Conservation (phyloP, 2,113 vertebrate species). For the Rhagologus leucostigma region DNA sequence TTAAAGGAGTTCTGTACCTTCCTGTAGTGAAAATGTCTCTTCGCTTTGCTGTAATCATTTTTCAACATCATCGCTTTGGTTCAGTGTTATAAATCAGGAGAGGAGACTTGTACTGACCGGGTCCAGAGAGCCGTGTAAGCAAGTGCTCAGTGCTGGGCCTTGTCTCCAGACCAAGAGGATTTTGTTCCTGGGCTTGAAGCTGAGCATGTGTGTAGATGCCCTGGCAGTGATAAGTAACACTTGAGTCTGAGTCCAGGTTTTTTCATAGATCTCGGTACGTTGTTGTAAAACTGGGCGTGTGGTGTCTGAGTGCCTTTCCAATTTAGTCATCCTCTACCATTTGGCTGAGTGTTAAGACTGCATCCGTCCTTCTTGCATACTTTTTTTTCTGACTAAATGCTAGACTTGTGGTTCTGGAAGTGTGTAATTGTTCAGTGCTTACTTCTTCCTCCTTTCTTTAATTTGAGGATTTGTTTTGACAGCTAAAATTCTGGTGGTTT, state of each 20-base stretch:
- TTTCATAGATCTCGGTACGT: not conserved
- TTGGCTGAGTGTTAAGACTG: not conserved
- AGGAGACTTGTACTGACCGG: not conserved
- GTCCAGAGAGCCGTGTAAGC: fast-evolving
- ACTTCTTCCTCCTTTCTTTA: conserved; percentile 36
- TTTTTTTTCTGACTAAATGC: not conserved
- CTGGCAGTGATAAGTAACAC: not conserved
- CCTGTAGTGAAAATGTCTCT: not conserved
- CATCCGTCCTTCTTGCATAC: not conserved
- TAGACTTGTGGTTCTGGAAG: conserved; percentile 35
- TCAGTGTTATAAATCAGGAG: not conserved
- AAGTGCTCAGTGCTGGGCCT: fast-evolving
- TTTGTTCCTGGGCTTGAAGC: not conserved
- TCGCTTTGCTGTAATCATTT: not conserved
- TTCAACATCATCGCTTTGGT: not conserved
- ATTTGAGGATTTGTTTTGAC: conserved; percentile 61
- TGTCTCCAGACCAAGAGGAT: too few relatives aligned
- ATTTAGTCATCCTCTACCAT: not conserved
- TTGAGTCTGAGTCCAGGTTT: not conserved
- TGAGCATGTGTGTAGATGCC: not conserved
- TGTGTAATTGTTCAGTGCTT: conserved; percentile 54
- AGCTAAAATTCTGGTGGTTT: conserved; percentile 62
- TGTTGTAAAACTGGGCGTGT: not conserved
- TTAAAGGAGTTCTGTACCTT: not conserved
- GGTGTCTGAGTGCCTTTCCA: not conserved